These are phyloP conservation scores for Morinoia aosen DNA, from an alignment of 2,888 invertebrate genomes.

Conservation along the genomic window DNA sequence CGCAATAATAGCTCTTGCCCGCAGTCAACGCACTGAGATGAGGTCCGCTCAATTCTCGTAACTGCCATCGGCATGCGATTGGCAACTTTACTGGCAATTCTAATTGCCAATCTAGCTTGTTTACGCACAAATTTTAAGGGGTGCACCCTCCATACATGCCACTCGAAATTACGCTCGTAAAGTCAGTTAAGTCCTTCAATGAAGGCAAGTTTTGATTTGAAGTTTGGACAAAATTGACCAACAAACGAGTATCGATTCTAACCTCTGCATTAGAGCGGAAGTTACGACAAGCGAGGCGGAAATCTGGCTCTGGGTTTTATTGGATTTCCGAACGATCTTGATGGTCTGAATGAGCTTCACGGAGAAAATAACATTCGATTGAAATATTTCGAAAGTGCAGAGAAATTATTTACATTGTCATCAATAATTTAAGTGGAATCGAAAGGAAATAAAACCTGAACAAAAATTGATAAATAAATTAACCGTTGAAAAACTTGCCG, in stretches of 20 bases:
- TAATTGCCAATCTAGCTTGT: constrained; percentile 29
- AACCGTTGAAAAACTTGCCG: too few species aligned
- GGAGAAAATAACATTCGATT: not conserved
- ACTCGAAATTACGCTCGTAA: not conserved
- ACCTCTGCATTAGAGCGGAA: not conserved
- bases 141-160: not conserved
- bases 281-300: not conserved
- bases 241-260: not conserved
- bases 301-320: not conserved
- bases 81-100: constrained; percentile 5
- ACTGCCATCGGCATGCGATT: not conserved
- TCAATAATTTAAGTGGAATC: not conserved
- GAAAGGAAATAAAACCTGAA: not conserved
- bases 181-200: not conserved
- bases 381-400: not conserved
- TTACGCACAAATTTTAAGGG: not conserved
- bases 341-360: not conserved
- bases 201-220: constrained; percentile 12
- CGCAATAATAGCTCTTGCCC: not conserved
- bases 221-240: not conserved
- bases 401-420: not conserved
- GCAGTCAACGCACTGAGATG: not conserved
- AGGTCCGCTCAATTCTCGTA: constrained; percentile 1
- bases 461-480: too few species aligned
- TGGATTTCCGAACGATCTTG: not conserved